Evolutionary conservation across 2,113 vertebrate species (phyloP), one percentile per base, ranked within the genome.

Genomic region (Lynx canadensis): DNA sequence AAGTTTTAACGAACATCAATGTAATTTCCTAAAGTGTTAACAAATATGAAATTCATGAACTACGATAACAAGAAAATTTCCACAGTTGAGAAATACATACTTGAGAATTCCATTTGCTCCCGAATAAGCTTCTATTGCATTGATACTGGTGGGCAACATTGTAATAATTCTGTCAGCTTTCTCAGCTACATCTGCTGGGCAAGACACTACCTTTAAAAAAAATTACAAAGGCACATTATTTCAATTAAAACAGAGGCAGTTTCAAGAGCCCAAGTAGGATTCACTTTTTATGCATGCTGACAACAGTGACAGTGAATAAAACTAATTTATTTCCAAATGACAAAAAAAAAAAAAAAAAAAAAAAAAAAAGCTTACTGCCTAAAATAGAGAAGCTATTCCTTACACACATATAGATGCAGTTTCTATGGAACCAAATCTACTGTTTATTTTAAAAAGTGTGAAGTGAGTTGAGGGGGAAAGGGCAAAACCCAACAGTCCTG

Each of bases 141-240:
- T 99, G 65, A 99, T 99, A 98, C 99, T 99, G 80, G 99, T 99
- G 71, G 99, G 99, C 95, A 99, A 98, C 99, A 99, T 99, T 69
- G 99, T 99, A 98, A 99, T 99, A 97, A 99, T 99, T 97, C 99
- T 99, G 98, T 99, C 99, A 73, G 99, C 99, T 98, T 98, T 99
- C 91, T 99, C 99, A 80, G 99, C 99, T 85, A 99, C 99, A 12
- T 99, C 99, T 97, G 99, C 99, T 95, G 99, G 99, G 60, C 99
- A 99, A 98, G 99, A 99, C 23, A 99, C 99, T 97, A 99, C 99
- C 99, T 99, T 98, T 95, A 45, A 98, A 98, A 98, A 97, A 98
- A 93, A 97, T 92, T 29, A n/a, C 4, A 48, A 93, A 74, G 79
- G 92, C 23, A 87, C 48, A 92, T 84, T 89, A 96, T 79, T 93